phyloP scores from a whole-genome alignment of 2,888 invertebrate genomes.

The Ormia ochracea region DNA sequence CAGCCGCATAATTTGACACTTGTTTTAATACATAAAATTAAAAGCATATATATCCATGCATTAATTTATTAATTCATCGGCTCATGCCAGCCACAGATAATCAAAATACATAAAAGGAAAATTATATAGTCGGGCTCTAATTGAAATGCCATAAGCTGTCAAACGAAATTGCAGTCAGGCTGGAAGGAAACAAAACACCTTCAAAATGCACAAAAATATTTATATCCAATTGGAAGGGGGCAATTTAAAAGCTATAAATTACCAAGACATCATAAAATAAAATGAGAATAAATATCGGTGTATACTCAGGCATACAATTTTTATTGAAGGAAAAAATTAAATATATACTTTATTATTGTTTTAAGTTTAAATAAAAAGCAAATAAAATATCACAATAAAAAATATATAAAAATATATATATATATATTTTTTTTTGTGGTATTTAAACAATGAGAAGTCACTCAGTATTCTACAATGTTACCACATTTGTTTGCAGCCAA shows the following conservation, averaged over 20 bases:
- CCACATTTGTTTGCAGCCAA: constrained; percentile 48
- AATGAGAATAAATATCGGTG: constrained; percentile 30
- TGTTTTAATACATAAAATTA: neutral
- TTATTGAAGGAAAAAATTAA: neutral
- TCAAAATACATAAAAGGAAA: constrained; percentile 40
- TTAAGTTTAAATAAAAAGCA: constrained; percentile 18
- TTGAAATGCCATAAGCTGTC: neutral
- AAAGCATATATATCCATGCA: neutral
- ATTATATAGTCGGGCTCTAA: neutral
- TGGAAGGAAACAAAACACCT: constrained; percentile 24
- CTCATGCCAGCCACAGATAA: constrained; percentile 11
- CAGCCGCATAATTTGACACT: constrained; percentile 19
- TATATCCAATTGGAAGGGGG: constrained; percentile 31
- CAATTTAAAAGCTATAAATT: constrained; percentile 57
- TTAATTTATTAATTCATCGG: neutral
- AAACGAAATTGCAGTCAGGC: neutral
- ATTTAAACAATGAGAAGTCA: constrained; percentile 33
- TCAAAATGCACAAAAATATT: constrained; percentile 31
- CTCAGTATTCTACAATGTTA: constrained; percentile 46
- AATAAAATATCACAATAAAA: constrained; percentile 2
- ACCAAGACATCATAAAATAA: constrained; percentile 45
- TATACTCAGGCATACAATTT: neutral
- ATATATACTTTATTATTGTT: constrained; percentile 28
- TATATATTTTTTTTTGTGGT: constrained; percentile 11
- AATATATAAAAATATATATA: neutral